Percentiles rank a stretch among this genome's conserved stretches.
phyloP scores from a whole-genome alignment of 2,888 invertebrate genomes.

The Hedychridium roseum region DNA sequence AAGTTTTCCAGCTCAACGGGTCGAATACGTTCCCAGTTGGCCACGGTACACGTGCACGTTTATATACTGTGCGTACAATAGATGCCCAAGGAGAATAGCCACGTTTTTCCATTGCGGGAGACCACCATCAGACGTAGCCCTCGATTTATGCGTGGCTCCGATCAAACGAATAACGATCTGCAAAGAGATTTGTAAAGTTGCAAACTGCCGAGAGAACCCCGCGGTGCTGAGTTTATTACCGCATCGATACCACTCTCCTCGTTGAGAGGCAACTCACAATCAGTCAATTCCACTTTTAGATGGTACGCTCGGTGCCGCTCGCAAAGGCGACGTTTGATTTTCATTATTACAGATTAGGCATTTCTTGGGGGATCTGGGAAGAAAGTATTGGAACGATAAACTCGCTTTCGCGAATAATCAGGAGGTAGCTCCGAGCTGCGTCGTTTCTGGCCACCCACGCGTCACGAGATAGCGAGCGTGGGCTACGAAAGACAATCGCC shows the following conservation, averaged over 20 bases:
- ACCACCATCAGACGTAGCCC: no score
- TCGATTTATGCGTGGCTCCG: slow-evolving; percentile 59
- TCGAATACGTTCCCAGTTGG: slow-evolving; percentile 28
- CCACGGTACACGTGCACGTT: not conserved
- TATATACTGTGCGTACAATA: not conserved
- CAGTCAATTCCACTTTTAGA: no score
- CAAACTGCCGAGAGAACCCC: slow-evolving; percentile 55
- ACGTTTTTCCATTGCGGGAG: slow-evolving; percentile 12
- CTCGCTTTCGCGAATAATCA: slow-evolving; percentile 16
- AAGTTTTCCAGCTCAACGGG: slow-evolving; percentile 40
- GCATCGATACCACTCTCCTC: no score
- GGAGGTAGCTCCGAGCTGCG: slow-evolving; percentile 1
- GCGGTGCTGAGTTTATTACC: no score
- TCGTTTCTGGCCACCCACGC: slow-evolving; percentile 49
- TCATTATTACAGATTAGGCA: no score
- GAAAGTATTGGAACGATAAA: slow-evolving; percentile 6
- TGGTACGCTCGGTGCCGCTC: no score
- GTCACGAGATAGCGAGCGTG: slow-evolving; percentile 41
- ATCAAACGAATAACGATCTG: slow-evolving; percentile 60
- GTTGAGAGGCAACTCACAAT: no score
- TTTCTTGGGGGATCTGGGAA: no score
- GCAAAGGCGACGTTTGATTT: no score
- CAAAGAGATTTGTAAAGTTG: slow-evolving; percentile 62
- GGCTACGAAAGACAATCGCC: slow-evolving; percentile 60
- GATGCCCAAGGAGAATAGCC: not conserved